Evolutionary conservation across 2,113 vertebrate genomes (phyloP), one percentile per base, ranked within the genome.

Genomic region (Lepisosteus oculatus): DNA sequence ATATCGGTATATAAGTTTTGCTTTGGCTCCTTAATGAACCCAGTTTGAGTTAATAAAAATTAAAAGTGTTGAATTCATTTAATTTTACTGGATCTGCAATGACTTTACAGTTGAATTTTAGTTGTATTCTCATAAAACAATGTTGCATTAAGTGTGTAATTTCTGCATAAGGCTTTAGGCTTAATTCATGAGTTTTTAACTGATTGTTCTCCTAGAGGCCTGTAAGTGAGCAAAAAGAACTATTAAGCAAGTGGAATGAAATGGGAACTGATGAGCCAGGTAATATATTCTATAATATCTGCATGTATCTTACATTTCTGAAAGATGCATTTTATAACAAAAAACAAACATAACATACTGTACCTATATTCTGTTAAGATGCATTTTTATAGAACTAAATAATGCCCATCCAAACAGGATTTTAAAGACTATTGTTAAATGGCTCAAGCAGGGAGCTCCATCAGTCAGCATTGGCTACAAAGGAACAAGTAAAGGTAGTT

Each of bases 261-360:
- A 98, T 99, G 96, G 96, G 97, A 81, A 96, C 97, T 0, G 97
- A 99, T 77, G 97, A 99, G 82, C 95, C 96, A 93, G 97, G 97
- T 99, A 89, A 64, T 43, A 51, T 44, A 76, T 73, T 57, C 55
- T 78, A 47, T 45, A 14, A 29, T 29, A 29, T 29, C 29, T 29
- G 29, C 29, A 29, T 29, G 29, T 61, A 78, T 80, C 65, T 61
- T 14, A 4, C 68, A 56, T 70, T 75, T 76, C 73, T 57, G 11
- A 8, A 56, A 59, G 5, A 59, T 59, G 14, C 5, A 51, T 59
- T 54, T 3, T 13, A n/a, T 45, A 4, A 67, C 8, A 15, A 42
- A 54, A 67, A 67, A 51, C 65, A 5, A 42, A 51, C 47, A 51
- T 9, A 51, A 51, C 29, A 51, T 8, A 51, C 4, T 51, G 8